Evolutionary conservation across 2,113 vertebrate genomes (phyloP), one percentile per base, ranked within the genome.

Genomic region (Zosterops borbonicus): DNA sequence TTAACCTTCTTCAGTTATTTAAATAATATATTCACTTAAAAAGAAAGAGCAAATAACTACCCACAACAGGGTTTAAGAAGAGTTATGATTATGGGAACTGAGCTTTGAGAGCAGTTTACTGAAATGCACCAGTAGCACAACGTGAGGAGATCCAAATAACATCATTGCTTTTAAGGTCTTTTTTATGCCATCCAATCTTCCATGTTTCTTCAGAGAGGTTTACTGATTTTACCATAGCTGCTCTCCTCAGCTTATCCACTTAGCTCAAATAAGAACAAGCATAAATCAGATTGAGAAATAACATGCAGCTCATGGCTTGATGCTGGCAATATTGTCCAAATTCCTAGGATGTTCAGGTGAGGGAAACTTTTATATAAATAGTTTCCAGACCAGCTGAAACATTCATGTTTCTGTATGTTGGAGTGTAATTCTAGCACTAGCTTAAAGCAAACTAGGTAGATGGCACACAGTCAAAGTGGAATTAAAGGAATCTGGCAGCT

Each of bases 351-450:
- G 29, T 68, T 89, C 62, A 93, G 67, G 60, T 92, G 79, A 96
- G 80, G 27, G 49, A 80, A 78, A 29, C 23, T 82, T 87, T 87
- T 75, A 65, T 21, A 90, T 37, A 95, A 90, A 94, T 53, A 75
- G 37, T 37, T 94, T 83, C 69, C 79, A 96, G 65, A 83, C 14
- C 47, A 83, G 64, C 47, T 87, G 81, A 94, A 94, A 87, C n/a
- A 47, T 37, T 87, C 85, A 52, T 65, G 39, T 70, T 96, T 96
- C 92, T 2, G 62, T 74, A 63, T 33, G 29, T 0, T 58, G 27
- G 64, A 92, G 77, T 77, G 42, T 80, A 90, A 63, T 41, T 92
- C 73, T 25, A 92, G 63, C n/a, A 90, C 75, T 82, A 84, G 24
- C 53, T 86, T 60, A 50, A 83, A 58, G 52, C 65, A 70, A 94